These are phyloP conservation scores for Emmelina monodactyla DNA, from an alignment of 2,888 invertebrate species.

Conservation along the genomic window DNA sequence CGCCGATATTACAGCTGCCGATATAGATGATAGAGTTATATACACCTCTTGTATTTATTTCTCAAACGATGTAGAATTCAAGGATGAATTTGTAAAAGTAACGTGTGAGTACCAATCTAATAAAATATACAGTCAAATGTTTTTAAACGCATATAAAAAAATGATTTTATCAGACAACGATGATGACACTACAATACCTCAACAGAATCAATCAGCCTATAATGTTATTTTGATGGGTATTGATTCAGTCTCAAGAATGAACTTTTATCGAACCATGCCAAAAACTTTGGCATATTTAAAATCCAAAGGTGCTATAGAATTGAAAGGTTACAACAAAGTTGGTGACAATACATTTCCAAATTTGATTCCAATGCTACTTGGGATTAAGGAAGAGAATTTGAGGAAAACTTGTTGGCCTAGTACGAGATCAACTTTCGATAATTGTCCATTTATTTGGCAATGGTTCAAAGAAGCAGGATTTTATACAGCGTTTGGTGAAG, in stretches of 20 bases:
- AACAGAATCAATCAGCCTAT: constrained; percentile 34
- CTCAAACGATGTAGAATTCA: constrained; percentile 38
- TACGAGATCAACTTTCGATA: constrained; percentile 70
- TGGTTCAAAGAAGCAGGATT: constrained; percentile 76
- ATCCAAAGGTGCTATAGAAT: constrained; percentile 73
- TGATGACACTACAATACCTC: too few species aligned
- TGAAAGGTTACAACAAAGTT: constrained; percentile 91
- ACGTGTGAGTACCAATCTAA: constrained; percentile 62
- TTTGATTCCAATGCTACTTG: constrained; percentile 80
- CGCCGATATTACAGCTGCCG: constrained; percentile 43
- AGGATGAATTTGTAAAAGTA: constrained; percentile 74
- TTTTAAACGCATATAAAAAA: constrained; percentile 68
- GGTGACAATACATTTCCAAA: constrained; percentile 96
- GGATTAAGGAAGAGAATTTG: constrained; percentile 72
- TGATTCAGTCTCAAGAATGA: constrained; percentile 86
- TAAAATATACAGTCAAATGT: constrained; percentile 26
- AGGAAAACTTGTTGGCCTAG: constrained; percentile 70
- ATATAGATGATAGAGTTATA: constrained; percentile 52
- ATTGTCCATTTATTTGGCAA: constrained; percentile 87
- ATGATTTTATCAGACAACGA: constrained; percentile 7
- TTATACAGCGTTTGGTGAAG: constrained; percentile 84
- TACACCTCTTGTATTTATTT: constrained; percentile 61
- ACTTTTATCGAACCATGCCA: constrained; percentile 86
- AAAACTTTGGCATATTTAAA: constrained; percentile 70
- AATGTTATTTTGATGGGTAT: constrained; percentile 84